Evolutionary conservation across 2,113 vertebrate species (phyloP), one percentile per base, ranked within the genome.

Genomic region (Cyphomyrus discorhynchus): DNA sequence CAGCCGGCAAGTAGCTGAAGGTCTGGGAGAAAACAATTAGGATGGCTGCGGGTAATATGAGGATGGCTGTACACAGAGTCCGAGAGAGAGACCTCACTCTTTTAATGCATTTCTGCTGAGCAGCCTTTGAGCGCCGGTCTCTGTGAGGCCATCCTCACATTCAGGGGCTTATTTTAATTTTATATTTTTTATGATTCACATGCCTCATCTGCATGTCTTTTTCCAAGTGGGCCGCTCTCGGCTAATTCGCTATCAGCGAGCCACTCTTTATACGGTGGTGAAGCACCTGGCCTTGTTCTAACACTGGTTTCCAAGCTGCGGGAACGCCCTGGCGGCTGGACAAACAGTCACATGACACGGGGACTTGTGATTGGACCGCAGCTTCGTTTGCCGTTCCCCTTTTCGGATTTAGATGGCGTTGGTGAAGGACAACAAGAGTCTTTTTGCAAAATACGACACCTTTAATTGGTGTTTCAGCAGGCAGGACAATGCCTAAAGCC

Each of bases 1-100:
- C 83, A 70, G 62, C 47, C 74, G 31, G 89, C 66, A 53, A 87
- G 49, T 58, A 52, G 89, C 84, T 47, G 58, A 87, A 90, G 89
- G 86, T 88, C 89, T 87, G 13, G 10, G 31, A 84, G 58, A 35
- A 90, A 90, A 90, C 89, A 86, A 87, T 74, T 74, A 87, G 89
- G 85, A 53, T 90, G 74, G 86, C 46, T 87, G 31, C 52, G 27
- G 56, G 62, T 90, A 53, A 90, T 90, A 24, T 74, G 62, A 42
- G 27, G 53, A 86, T 50, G 56, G 62, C 83, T 89, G 58, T 35
- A 87, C 84, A 42, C 50, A 52, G 84, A 62, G 74, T 90, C 58
- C 1, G 47, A 90, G 89, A 21, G 15, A 74, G 89, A 53, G 47
- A 90, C 53, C 86, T 85, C 52, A n/a, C 47, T 53, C 31, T 47